Percentiles rank a stretch among this genome's conserved stretches.
Conservation (phyloP, 2,797 vertebrate species). For the Hephaestus fuliginosus region DNA sequence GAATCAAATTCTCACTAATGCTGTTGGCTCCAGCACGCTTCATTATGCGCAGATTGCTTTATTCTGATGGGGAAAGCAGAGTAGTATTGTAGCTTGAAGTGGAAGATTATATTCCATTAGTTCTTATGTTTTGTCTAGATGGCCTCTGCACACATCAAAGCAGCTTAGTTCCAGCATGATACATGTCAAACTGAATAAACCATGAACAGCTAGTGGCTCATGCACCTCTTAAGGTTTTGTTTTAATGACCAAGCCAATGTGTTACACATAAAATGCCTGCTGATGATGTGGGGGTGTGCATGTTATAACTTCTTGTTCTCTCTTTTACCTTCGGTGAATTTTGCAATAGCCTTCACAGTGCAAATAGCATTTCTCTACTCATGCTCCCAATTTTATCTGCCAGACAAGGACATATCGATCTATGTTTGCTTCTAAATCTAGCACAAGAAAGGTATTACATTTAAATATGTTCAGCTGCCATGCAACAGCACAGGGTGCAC, state of each 20-base stretch:
- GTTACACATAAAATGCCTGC: neutral
- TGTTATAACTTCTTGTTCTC: neutral
- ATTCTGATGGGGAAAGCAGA: conserved; percentile 39
- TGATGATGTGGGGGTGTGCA: neutral
- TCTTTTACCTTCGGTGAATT: neutral
- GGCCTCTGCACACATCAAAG: conserved; percentile 33
- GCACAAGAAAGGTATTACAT: conserved; percentile 29
- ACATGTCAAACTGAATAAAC: conserved; percentile 40
- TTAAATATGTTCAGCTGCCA: conserved; percentile 28
- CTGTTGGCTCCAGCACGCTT: conserved; percentile 35
- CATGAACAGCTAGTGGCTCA: conserved; percentile 9
- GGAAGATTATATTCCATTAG: conserved; percentile 63
- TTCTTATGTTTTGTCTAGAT: conserved; percentile 57
- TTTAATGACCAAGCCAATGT: conserved; percentile 30
- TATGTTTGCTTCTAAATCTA: conserved; percentile 28
- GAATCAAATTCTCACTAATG: conserved; percentile 45
- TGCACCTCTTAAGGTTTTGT: conserved; percentile 32
- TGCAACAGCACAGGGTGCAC: neutral
- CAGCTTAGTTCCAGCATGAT: conserved; percentile 41
- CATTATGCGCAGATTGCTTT: conserved; percentile 53
- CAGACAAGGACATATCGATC: conserved; percentile 54
- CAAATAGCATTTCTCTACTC: conserved; percentile 44
- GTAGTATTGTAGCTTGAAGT: conserved; percentile 20
- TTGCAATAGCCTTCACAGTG: conserved; percentile 17
- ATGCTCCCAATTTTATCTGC: conserved; percentile 30